These are phyloP conservation scores for Setipinna tenuifilis DNA, from an alignment of 2,797 vertebrate genomes.

Conservation along the genomic window DNA sequence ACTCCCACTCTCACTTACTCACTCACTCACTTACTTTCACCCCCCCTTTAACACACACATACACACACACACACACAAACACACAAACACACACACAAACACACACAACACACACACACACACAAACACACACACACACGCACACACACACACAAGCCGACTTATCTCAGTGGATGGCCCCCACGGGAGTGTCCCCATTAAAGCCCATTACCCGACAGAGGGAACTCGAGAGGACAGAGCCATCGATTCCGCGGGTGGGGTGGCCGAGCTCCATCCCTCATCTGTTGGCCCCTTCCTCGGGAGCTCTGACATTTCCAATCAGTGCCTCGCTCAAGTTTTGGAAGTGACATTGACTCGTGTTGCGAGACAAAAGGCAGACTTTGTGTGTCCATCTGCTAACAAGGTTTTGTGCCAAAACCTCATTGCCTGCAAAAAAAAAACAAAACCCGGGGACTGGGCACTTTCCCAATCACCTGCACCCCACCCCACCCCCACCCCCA, in stretches of 20 bases:
- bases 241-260: constrained; percentile 55
- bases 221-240: constrained; percentile 54
- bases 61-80: too few relatives aligned
- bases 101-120: too few relatives aligned
- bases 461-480: neutral
- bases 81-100: too few relatives aligned
- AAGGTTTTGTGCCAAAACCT: constrained; percentile 31
- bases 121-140: too few relatives aligned
- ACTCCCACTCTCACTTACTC: neutral
- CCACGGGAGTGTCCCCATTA: constrained; percentile 61
- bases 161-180: constrained; percentile 54
- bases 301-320: constrained; percentile 51
- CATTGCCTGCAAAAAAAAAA: neutral
- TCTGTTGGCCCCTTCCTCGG: constrained; percentile 44
- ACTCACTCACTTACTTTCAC: neutral
- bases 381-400: constrained; percentile 43
- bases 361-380: constrained; percentile 31
- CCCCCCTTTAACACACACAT: too few relatives aligned
- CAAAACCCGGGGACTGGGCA: neutral
- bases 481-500: neutral
- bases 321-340: constrained; percentile 27
- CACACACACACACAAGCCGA: constrained; percentile 34
- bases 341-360: constrained; percentile 49
- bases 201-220: constrained; percentile 66
- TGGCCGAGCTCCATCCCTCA: constrained; percentile 45